Evolutionary conservation across 1,140 invertebrate species (phyloP), one percentile per base, ranked within the genome.

Genomic region (Lasioglossum baleicum): DNA sequence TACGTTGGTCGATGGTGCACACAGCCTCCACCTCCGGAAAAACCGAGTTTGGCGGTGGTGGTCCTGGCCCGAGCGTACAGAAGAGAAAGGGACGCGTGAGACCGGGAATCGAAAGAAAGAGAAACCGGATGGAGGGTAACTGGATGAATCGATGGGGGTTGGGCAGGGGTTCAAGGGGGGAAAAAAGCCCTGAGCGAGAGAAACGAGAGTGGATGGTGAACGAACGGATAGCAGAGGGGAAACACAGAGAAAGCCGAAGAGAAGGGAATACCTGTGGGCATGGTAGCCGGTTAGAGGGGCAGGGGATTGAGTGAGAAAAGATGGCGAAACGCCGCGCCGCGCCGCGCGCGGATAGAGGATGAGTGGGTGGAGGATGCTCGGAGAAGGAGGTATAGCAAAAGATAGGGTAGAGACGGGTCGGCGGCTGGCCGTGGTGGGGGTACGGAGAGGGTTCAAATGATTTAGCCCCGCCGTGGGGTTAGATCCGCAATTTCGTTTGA

Each of bases 401-500:
- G 44, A 66, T 56, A 31, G 56, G 67, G 58, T 51, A 20, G 82
- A 78, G 82, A 78, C 60, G 68, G 69, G 77, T 42, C 64, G 53
- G 74, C n/a, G 20, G 10, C 26, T 26, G 26, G 26, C 26, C 26
- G 20, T 7, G 58, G 22, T 51, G 71, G 65, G 63, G 69, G 53
- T 61, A 71, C 73, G 78, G 75, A 65, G 83, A 77, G 80, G 85
- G 87, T 87, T 87, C 89, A 89, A 91, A 91, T 91, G 90, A 91
- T 91, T 91, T 91, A 91, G 85, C 88, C 87, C 83, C 83, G 86
- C 87, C 87, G 83, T 89, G 90, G 90, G 90, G 89, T 91, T 91
- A 90, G 90, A 91, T 91, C 87, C 86, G 90, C 90, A 90, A 91
- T 91, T 91, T 91, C 90, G 88, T 91, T 91, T 91, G 90, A 90